Conservation (phyloP, 35 echinoderm and acorn worm genomes). For the Strongylocentrotus purpuratus region DNA sequence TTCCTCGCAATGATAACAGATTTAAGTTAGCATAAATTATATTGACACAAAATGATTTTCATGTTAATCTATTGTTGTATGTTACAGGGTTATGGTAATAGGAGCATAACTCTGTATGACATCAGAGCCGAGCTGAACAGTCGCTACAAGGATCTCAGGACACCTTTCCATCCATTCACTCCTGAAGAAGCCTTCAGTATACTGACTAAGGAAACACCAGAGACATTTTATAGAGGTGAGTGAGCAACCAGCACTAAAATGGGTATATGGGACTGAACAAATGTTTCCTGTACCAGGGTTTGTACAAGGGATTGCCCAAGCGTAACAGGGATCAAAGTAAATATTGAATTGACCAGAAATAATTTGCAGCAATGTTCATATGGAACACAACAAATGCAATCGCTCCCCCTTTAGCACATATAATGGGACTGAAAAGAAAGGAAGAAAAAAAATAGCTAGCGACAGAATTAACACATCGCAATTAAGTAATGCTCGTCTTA, state of each 20-base stretch:
- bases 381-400: not conserved
- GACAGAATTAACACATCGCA: no score
- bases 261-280: not conserved
- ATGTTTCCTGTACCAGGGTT: not conserved
- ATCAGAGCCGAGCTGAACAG: slow-evolving; percentile 96
- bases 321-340: not conserved
- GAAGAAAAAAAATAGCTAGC: no score
- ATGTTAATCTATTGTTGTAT: not conserved
- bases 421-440: no score
- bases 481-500: no score
- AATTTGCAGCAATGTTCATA: not conserved
- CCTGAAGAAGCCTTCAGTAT: slow-evolving; percentile 83
- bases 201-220: slow-evolving; percentile 95
- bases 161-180: slow-evolving; percentile 63
- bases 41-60: no score
- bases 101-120: slow-evolving; percentile 93
- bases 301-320: not conserved
- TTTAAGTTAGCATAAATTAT: no score
- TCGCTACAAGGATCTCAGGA: slow-evolving; percentile 92
- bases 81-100: slow-evolving; percentile 92
- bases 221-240: slow-evolving; percentile 91
- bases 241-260: not conserved
- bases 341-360: not conserved
- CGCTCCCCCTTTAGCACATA: not conserved
- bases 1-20: no score